A percentile compares a stretch with the other conserved stretches of the same genome.
Conservation (phyloP, 2,888 invertebrate genomes). For the Dynastes grantii region DNA sequence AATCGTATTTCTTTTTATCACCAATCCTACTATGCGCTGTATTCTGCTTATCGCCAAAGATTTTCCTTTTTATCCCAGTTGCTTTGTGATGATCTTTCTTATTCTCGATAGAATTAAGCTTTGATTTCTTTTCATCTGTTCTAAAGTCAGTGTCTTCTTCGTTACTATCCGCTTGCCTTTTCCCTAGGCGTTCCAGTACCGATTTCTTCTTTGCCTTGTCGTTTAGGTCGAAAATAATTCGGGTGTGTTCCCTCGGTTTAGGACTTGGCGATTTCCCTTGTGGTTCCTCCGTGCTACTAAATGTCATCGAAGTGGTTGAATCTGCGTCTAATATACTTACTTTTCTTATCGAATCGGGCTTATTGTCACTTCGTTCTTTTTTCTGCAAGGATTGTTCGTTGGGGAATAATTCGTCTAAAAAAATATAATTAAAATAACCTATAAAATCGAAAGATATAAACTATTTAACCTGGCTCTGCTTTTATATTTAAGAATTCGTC, state of each 20-base stretch:
- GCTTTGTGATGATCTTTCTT: slow-evolving; percentile 65
- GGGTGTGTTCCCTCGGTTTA: slow-evolving; percentile 57
- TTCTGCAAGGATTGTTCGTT: slow-evolving; percentile 54
- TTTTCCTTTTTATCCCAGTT: slow-evolving; percentile 22
- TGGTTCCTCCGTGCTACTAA: slow-evolving; percentile 32
- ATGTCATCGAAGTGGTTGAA: slow-evolving; percentile 26
- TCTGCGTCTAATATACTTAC: slow-evolving; percentile 40
- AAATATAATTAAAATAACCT: neutral
- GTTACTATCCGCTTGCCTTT: slow-evolving; percentile 58
- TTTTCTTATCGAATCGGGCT: slow-evolving; percentile 30
- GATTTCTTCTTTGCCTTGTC: slow-evolving; percentile 65
- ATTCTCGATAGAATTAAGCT: slow-evolving; percentile 61
- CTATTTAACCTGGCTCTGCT: slow-evolving; percentile 73
- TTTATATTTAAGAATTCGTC: slow-evolving; percentile 79
- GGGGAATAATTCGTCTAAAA: slow-evolving; percentile 60
- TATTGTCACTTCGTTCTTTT: slow-evolving; percentile 45
- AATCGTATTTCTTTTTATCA: slow-evolving; percentile 46
- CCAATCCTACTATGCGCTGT: slow-evolving; percentile 4
- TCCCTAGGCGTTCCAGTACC: slow-evolving; percentile 72
- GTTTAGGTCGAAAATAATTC: slow-evolving; percentile 60
- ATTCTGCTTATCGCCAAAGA: slow-evolving; percentile 40
- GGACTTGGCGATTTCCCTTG: slow-evolving; percentile 45
- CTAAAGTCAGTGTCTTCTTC: slow-evolving; percentile 46
- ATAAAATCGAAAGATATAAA: neutral
- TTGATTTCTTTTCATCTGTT: slow-evolving; percentile 53